A percentile compares a stretch with the other conserved stretches of the same genome.
phyloP scores from a whole-genome alignment of 2,797 vertebrate species.

The Dicrostonyx torquatus region DNA sequence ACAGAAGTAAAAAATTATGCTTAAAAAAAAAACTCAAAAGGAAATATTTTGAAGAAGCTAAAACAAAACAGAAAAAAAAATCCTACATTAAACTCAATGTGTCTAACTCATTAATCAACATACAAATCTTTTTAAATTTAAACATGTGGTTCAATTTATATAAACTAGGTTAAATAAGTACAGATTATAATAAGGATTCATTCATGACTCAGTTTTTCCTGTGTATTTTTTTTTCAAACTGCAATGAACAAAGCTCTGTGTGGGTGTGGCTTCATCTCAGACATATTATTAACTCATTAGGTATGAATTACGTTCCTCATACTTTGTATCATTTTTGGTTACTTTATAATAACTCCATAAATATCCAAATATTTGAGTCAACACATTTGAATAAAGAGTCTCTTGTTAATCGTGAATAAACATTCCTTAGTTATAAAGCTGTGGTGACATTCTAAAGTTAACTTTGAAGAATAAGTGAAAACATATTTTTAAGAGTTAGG shows the following conservation, averaged over 20 bases:
- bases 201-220: conserved; percentile 76
- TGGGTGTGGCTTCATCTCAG: conserved; percentile 60
- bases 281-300: conserved; percentile 79
- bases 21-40: conserved; percentile 56
- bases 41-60: conserved; percentile 68
- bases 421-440: conserved; percentile 71
- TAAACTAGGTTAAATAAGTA: conserved; percentile 70
- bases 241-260: conserved; percentile 79
- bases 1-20: conserved; percentile 44
- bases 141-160: conserved; percentile 79
- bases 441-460: conserved; percentile 75
- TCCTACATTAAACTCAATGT: conserved; percentile 20
- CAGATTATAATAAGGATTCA: conserved; percentile 69
- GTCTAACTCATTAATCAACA: conserved; percentile 76
- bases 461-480: conserved; percentile 80
- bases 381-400: conserved; percentile 78
- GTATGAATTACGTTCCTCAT: conserved; percentile 75
- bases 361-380: conserved; percentile 75
- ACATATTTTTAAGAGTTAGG: conserved; percentile 75
- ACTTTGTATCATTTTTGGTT: conserved; percentile 75
- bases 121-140: conserved; percentile 51
- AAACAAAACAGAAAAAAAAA: background rate
- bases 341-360: conserved; percentile 75
- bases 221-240: conserved; percentile 65
- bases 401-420: conserved; percentile 66